A percentile compares a stretch with the other conserved stretches of the same genome.
These are phyloP conservation scores for Scaptomyza parva DNA, from an alignment of 2,888 invertebrate species.

Conservation along the genomic window DNA sequence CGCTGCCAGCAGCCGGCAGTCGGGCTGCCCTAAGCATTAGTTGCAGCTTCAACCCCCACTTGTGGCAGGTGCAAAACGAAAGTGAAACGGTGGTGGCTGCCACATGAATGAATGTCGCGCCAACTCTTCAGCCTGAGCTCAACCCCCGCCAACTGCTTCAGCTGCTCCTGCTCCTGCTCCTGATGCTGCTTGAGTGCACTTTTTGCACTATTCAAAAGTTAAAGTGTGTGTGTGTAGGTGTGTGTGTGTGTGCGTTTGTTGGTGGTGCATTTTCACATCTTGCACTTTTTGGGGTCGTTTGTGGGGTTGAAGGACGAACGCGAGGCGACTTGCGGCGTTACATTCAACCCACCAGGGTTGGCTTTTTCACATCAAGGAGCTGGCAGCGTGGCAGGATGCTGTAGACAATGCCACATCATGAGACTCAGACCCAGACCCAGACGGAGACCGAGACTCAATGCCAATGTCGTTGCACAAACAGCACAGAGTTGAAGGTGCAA, in stretches of 20 bases:
- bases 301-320: conserved; percentile 63
- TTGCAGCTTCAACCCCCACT: conserved; percentile 43
- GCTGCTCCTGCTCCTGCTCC: too few relatives aligned
- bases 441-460: conserved; percentile 18
- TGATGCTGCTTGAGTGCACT: conserved; percentile 77
- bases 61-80: conserved; percentile 69
- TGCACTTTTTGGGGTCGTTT: conserved; percentile 50
- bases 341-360: conserved; percentile 34
- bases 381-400: conserved; percentile 39
- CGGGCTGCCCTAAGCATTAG: conserved; percentile 48
- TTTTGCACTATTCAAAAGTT: conserved; percentile 77
- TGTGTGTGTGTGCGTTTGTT: conserved; percentile 15
- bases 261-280: conserved; percentile 53
- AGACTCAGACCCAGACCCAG: neutral
- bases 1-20: too few relatives aligned
- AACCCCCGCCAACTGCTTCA: too few relatives aligned
- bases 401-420: conserved; percentile 23
- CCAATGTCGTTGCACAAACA: conserved; percentile 26
- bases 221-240: conserved; percentile 35
- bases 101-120: conserved; percentile 29
- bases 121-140: conserved; percentile 1
- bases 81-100: conserved; percentile 74
- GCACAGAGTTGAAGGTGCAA: conserved; percentile 46
- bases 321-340: conserved; percentile 15
- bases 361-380: conserved; percentile 19